Base-by-base conservation (phyloP, 2,797 vertebrate species). In the Periparus ater region DNA sequence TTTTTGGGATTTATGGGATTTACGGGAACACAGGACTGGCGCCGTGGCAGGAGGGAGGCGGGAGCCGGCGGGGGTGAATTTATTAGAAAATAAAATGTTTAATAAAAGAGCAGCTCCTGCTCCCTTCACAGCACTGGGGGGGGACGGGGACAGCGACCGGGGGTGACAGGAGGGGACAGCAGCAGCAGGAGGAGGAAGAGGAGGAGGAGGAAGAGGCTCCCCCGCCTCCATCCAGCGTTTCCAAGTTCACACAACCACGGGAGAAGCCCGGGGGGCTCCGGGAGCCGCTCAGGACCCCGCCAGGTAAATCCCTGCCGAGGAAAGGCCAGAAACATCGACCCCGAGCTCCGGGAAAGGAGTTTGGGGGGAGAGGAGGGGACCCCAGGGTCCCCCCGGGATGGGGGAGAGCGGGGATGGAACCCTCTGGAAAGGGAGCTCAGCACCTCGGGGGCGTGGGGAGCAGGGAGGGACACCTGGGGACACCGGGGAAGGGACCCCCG, bases 31-130 rank as follows among this genome's bases (percentile, higher is more conserved):
- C 17, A 18, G 51, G 40, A 32, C 11, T 47, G 44, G 47, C 2
- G 1, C 13, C 5, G 3, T 0, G 10, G 65, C 32, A 47, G 14
- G 25, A 22, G 14, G 83, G 89, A 86, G n/a, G 14, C 32, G 1
- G 5, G 51, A 47, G 5, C 25, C 26, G 2, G 23, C 36, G 4
- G 17, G 13, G 40, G 6, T 6, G 27, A 2, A 11, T 48, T 95
- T 86, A 90, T 96, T 98, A 97, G 96, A 97, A 98, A 98, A 97
- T 97, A 96, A 94, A 97, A n/a, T 92, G 94, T 97, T 97, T 97
- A 96, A 96, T 96, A 91, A 97, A 97, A 97, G 95, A 97, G 91
- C 95, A 79, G 75, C 45, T 89, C 75, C 93, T 62, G 82, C 75
- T 78, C 93, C 91, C 66, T 42, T 68, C 89, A 83, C 86, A 95